phyloP scores from a whole-genome alignment of 2,113 vertebrate species.

The Scophthalmus maximus region DNA sequence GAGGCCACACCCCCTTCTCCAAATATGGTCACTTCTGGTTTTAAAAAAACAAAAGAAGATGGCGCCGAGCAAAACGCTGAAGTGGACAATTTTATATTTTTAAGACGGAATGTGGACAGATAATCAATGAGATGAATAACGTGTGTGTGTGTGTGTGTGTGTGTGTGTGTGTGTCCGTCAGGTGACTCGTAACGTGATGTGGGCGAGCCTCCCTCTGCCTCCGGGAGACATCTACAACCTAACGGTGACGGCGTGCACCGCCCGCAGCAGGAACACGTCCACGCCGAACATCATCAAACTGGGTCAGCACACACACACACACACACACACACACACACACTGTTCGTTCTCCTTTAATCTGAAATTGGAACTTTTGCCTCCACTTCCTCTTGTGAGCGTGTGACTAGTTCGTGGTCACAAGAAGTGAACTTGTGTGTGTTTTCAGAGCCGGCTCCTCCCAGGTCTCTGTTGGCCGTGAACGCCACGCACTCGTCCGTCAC shows the following conservation, averaged over 20 bases:
- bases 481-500: slow-evolving; percentile 92
- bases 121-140: too few relatives aligned
- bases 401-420: too few relatives aligned
- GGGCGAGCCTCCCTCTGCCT: slow-evolving; percentile 88
- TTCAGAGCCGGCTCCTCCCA: slow-evolving; percentile 92
- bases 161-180: slow-evolving; percentile 60
- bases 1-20: too few relatives aligned
- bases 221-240: slow-evolving; percentile 97
- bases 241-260: slow-evolving; percentile 94
- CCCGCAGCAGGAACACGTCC: slow-evolving; percentile 91
- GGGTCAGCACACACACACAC: slow-evolving; percentile 80
- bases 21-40: too few relatives aligned
- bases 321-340: slow-evolving; percentile 23
- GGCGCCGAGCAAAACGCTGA: too few relatives aligned
- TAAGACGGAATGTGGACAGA: too few relatives aligned
- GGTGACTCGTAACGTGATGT: slow-evolving; percentile 93
- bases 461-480: slow-evolving; percentile 91
- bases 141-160: too few relatives aligned
- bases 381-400: slow-evolving; percentile 3
- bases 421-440: not conserved
- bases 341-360: not conserved
- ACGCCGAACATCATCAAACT: slow-evolving; percentile 89
- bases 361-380: not conserved
- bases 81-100: too few relatives aligned
- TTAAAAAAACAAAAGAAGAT: too few relatives aligned